Evolutionary conservation across 1,140 invertebrate species (phyloP), one percentile per base, ranked within the genome.

Genomic region (Penaeus vannamei): DNA sequence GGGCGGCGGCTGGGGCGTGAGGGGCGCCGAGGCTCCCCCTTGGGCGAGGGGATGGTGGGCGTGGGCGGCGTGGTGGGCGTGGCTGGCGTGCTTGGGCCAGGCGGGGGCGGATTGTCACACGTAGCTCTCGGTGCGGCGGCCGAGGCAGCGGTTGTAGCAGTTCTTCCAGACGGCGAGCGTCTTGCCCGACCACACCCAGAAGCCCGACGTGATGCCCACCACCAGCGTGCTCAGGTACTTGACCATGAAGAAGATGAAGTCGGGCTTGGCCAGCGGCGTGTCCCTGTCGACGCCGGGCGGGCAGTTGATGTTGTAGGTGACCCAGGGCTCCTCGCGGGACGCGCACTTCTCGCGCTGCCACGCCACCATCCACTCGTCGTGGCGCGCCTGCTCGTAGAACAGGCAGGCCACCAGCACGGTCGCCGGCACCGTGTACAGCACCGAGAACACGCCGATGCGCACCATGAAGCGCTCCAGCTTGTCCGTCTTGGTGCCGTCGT

Each of bases 351-450:
- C 80, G 76, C 91, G 64, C 85, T 92, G 92, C 97, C 97, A 98
- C 23, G 96, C 96, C n/a, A 96, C 92, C 96, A 98, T 97, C 92
- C 92, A 92, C 42, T 89, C 79, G 69, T 91, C 90, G 60, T 92
- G 88, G 69, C 86, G 77, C 32, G 89, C 85, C 93, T 98, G 98
- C 94, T 99, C 99, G 93, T 99, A 99, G 93, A 99, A 97, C 32
- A 99, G 95, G 92, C 98, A 99, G 23, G 96, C 98, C 98, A 99
- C 79, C 95, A 99, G 96, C 69, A 99, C 96, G 20, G 98, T 94
- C 0, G 98, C 98, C 17, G 99, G 98, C 17, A 99, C 96, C 22
- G 98, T 98, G 93, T 99, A 99, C 2, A 99, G 94, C 0, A 99
- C 97, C 92, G 96, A 96, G 92, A 99, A 99, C 66, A 93, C 90